Base-by-base conservation (phyloP, 2,888 invertebrate species). In the Drosophila antonietae region DNA sequence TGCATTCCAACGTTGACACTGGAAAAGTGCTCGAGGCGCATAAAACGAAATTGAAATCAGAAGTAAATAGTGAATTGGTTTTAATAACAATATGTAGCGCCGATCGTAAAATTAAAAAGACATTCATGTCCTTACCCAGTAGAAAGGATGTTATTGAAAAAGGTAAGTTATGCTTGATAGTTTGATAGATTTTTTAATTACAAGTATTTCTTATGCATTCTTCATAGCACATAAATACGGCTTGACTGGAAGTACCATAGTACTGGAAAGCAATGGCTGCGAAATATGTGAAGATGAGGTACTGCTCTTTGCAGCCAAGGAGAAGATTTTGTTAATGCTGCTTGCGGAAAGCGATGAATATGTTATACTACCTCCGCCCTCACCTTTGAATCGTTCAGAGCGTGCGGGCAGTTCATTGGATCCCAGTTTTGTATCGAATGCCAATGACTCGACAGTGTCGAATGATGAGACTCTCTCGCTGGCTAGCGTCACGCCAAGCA, bases 41-140 rank as follows among this genome's bases (percentile, higher is more conserved):
- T 35, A 65, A 75, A 60, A 37, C 51, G 55, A 81, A 88, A 72
- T 49, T 62, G n/a, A 88, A 86, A 60, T 60, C 68, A 31, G 83
- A 89, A 44, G 52, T 70, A 52, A 33, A 66, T 23, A 61, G 43
- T 58, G 90, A 86, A 52, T 89, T 77, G 70, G 90, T 86, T 60
- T 84, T 86, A 60, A 90, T 86, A 74, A 86, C 90, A 69, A 86
- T 86, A 70, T 86, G 86, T 68, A 86, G 88, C 47, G 86, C 88
- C 31, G 90, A 86, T 80, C 77, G 86, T 0, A 86, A 85, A 53
- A 87, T 66, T 44, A 90, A 89, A 70, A 86, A 90, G 62, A 88
- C 86, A 28, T 86, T 86, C 23, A 86, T 86, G 86, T 90, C 90
- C 33, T 52, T 90, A 60, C 86, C 86, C 39, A 88, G 76, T 41